A percentile compares a stretch with the other conserved stretches of the same genome.
phyloP scores from a whole-genome alignment of 2,113 vertebrate species.

The Planiliza haematocheilus region DNA sequence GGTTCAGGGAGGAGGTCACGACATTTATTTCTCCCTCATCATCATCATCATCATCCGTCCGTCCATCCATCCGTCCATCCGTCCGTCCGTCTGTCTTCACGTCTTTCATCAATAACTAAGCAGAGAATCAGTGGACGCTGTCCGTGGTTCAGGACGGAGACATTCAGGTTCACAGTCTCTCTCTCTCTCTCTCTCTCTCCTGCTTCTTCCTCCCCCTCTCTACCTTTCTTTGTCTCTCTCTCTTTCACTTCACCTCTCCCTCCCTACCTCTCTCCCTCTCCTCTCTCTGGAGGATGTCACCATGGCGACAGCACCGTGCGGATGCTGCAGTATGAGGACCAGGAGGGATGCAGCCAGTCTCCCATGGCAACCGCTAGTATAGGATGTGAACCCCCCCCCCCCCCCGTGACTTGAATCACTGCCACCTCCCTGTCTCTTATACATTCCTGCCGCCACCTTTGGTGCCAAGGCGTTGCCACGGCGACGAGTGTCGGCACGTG shows the following conservation, averaged over 20 bases:
- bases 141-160: slow-evolving; percentile 2
- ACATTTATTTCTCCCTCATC: slow-evolving; percentile 1
- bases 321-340: slow-evolving; percentile 81
- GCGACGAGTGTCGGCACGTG: slow-evolving; percentile 23
- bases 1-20: slow-evolving; percentile 7
- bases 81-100: too few relatives aligned
- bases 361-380: slow-evolving; percentile 80
- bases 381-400: slow-evolving; percentile 58
- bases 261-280: slow-evolving; percentile 41
- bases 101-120: slow-evolving; percentile 20
- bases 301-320: slow-evolving; percentile 83
- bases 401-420: neutral
- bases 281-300: slow-evolving; percentile 82
- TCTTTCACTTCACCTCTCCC: slow-evolving; percentile 1
- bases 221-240: slow-evolving; percentile 41
- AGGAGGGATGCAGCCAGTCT: slow-evolving; percentile 79
- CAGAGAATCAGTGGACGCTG: slow-evolving; percentile 21
- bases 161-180: slow-evolving; percentile 24
- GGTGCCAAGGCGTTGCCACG: slow-evolving; percentile 36
- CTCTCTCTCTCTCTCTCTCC: slow-evolving; percentile 11
- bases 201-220: slow-evolving; percentile 19
- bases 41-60: too few relatives aligned
- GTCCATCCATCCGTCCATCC: too few relatives aligned
- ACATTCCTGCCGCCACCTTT: slow-evolving; percentile 1
- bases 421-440: slow-evolving; percentile 39